A percentile compares a stretch with the other conserved stretches of the same genome.
Evolutionary conservation across 2,797 vertebrate genomes (phyloP).

Genomic region (Melanitta fusca): DNA sequence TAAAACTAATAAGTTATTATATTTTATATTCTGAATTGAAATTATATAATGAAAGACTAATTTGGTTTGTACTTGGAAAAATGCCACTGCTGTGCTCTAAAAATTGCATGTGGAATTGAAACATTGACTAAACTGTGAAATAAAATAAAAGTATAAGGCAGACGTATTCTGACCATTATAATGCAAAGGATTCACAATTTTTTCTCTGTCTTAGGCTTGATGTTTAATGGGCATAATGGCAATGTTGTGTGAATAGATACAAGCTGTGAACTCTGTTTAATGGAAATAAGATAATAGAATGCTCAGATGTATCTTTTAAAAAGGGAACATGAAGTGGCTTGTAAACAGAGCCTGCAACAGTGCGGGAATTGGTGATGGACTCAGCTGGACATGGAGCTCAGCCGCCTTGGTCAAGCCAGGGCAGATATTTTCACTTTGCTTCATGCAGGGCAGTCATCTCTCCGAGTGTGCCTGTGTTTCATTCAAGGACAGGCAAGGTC

Average conservation of each 20-base stretch:
- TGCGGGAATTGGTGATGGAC: background rate
- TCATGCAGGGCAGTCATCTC: background rate
- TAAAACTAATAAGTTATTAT: background rate
- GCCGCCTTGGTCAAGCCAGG: background rate
- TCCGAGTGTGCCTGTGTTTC: background rate
- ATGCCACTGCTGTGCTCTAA: slow-evolving; percentile 7
- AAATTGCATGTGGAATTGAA: background rate
- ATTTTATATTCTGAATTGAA: background rate
- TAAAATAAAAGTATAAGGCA: background rate
- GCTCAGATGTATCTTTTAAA: background rate
- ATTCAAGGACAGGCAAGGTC: slow-evolving; percentile 19
- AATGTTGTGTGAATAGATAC: background rate
- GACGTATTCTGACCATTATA: background rate
- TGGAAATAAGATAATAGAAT: background rate
- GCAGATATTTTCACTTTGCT: background rate
- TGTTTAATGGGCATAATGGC: background rate
- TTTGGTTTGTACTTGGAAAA: slow-evolving; percentile 53
- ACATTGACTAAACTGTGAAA: slow-evolving; percentile 22
- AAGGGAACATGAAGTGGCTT: background rate
- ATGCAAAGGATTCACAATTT: background rate
- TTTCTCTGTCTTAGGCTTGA: background rate
- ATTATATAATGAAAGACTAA: slow-evolving; percentile 34
- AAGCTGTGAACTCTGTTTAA: background rate
- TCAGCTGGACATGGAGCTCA: accelerated
- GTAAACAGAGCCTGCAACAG: background rate